A percentile compares a stretch with the other conserved stretches of the same genome.
phyloP scores from a whole-genome alignment of 2,797 vertebrate genomes.

The Neosilurus mollespiculum region DNA sequence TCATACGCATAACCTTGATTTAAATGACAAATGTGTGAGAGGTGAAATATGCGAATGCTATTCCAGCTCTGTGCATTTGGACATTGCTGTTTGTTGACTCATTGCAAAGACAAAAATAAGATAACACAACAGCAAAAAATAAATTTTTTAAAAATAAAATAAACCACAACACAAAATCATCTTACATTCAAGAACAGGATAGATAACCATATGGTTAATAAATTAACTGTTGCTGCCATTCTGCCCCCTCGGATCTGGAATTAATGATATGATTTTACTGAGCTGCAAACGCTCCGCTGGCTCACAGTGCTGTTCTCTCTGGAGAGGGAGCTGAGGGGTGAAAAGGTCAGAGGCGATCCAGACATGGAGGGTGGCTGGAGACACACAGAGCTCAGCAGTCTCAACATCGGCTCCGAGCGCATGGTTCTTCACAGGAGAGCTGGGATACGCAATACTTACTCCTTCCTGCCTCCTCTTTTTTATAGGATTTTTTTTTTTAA shows the following conservation, averaged over 20 bases:
- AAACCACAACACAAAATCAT: constrained; percentile 45
- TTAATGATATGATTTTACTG: constrained; percentile 52
- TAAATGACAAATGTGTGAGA: constrained; percentile 44
- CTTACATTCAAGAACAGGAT: constrained; percentile 54
- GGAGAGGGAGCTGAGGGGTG: constrained; percentile 45
- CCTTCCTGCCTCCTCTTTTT: constrained; percentile 2
- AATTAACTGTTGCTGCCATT: constrained; percentile 62
- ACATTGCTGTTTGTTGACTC: constrained; percentile 54
- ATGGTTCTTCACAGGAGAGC: constrained; percentile 35
- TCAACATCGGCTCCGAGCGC: constrained; percentile 20
- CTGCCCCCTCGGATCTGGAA: constrained; percentile 41
- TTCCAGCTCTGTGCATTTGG: constrained; percentile 44
- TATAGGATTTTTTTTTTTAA: constrained; percentile 3
- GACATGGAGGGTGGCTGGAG: constrained; percentile 20
- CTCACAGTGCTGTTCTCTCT: constrained; percentile 71
- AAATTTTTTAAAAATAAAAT: constrained; percentile 15
- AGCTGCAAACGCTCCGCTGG: constrained; percentile 55
- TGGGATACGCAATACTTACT: constrained; percentile 9
- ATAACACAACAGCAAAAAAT: constrained; percentile 25
- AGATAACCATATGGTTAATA: constrained; percentile 65
- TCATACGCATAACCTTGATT: constrained; percentile 60
- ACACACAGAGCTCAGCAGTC: constrained; percentile 26
- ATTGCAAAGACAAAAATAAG: constrained; percentile 50
- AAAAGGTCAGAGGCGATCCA: constrained; percentile 33
- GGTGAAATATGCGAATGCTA: constrained; percentile 32